These are phyloP conservation scores for Penaeus chinensis DNA, from an alignment of 1,140 invertebrate species.

Conservation along the genomic window DNA sequence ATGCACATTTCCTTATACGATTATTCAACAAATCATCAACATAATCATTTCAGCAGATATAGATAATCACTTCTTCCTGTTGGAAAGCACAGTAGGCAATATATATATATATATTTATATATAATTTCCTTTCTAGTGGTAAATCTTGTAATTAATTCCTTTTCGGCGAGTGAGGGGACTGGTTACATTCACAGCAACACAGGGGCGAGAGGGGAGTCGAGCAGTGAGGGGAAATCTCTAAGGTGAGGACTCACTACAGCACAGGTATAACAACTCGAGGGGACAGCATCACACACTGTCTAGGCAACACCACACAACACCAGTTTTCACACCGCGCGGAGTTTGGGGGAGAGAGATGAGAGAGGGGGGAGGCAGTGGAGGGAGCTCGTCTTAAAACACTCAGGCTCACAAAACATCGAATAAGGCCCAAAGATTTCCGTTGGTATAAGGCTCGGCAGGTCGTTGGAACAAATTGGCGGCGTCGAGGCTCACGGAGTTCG, in stretches of 20 bases:
- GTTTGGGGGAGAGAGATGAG: constrained; percentile 1
- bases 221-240: no score
- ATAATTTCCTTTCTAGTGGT: no score
- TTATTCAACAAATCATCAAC: constrained; percentile 4
- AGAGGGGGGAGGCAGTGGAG: background rate
- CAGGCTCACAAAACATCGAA: constrained; percentile 46
- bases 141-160: no score
- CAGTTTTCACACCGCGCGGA: constrained; percentile 2
- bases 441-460: constrained; percentile 36
- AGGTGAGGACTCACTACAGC: no score
- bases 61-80: background rate
- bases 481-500: background rate
- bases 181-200: background rate
- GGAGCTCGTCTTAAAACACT: background rate
- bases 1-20: no score
- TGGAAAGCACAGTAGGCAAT: constrained; percentile 18
- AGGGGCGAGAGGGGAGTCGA: no score
- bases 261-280: no score
- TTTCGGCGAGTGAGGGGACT: background rate
- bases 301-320: background rate
- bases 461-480: constrained; percentile 17
- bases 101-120: background rate
- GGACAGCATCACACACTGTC: background rate
- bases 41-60: background rate
- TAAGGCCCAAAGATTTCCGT: constrained; percentile 51